Evolutionary conservation across 2,888 invertebrate genomes (phyloP), one percentile per base, ranked within the genome.

Genomic region (Plebejus anna): DNA sequence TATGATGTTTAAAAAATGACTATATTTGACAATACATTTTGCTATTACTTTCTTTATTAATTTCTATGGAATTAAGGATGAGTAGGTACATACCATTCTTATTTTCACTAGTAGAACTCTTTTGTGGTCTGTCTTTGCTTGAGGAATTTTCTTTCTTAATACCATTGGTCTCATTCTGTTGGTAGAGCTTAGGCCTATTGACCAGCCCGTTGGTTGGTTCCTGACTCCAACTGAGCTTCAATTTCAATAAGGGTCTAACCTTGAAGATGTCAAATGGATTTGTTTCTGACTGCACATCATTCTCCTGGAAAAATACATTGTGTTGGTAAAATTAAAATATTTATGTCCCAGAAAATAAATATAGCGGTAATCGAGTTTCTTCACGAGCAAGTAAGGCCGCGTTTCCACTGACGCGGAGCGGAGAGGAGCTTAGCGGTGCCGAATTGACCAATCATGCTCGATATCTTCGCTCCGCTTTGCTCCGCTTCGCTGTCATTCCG

Each of bases 151-250:
- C 93, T 79, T 90, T 92, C 78, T 91, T 94, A 2, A 85, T 75
- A 2, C 91, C 91, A 76, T 90, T 91, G 6, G 81, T 81, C 47
- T 93, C 93, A 73, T 78, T 85, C 61, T 92, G 93, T 79, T 93
- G 93, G 81, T 91, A 95, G 75, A 96, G 92, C 80, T 95, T 94
- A 3, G 96, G 96, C 81, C 96, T 90, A 82, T 96, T 96, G 9
- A 96, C 96, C 70, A 96, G 89, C 16, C 95, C 95, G 75, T 95
- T 95, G 55, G 95, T 95, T 0, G 96, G 95, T 83, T 96, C 96
- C 79, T 96, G 96, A 76, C 97, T 97, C 98, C 98, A 98, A 82
- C 96, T 96, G 73, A 98, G 91, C 82, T 96, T 96, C 84, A 98
- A 96, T 89, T 98, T 98, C 1, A 98, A 91, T 78, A 97, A 96